These are phyloP conservation scores for Diabrotica undecimpunctata DNA, from an alignment of 1,140 invertebrate species.

Conservation along the genomic window DNA sequence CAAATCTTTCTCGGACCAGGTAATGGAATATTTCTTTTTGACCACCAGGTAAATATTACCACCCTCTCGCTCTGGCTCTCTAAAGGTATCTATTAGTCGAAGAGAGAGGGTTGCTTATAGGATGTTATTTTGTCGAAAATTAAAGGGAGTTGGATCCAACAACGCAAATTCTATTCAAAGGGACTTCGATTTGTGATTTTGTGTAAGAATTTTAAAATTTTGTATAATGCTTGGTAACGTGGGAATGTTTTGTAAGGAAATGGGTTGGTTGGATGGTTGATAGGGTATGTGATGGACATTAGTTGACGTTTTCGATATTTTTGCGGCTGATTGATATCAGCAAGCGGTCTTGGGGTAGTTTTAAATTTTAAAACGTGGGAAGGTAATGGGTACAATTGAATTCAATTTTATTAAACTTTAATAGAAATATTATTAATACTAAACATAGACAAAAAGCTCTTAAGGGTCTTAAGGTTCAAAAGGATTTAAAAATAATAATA, in stretches of 20 bases:
- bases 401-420: too few species aligned
- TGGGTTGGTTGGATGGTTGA: slow-evolving; percentile 18
- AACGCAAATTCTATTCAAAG: slow-evolving; percentile 3
- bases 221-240: slow-evolving; percentile 16
- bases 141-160: neutral
- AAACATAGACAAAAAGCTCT: too few species aligned
- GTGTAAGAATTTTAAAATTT: slow-evolving; percentile 18
- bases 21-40: slow-evolving; percentile 13
- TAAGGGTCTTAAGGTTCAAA: too few species aligned
- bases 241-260: slow-evolving; percentile 4
- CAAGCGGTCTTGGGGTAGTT: neutral
- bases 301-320: slow-evolving; percentile 14
- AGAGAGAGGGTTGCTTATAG: neutral
- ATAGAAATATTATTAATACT: too few species aligned
- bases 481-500: too few species aligned
- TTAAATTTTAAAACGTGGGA: slow-evolving; percentile 6
- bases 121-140: slow-evolving; percentile 4
- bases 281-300: slow-evolving; percentile 12
- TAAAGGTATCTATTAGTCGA: neutral
- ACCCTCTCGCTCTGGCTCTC: slow-evolving; percentile 6
- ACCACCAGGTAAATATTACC: slow-evolving; percentile 11
- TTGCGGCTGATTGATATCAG: slow-evolving; percentile 9
- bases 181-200: slow-evolving; percentile 18
- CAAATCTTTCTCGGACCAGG: slow-evolving; percentile 14
- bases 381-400: neutral